phyloP scores from a whole-genome alignment of 2,113 vertebrate genomes.

The Sebastes schlegelii region DNA sequence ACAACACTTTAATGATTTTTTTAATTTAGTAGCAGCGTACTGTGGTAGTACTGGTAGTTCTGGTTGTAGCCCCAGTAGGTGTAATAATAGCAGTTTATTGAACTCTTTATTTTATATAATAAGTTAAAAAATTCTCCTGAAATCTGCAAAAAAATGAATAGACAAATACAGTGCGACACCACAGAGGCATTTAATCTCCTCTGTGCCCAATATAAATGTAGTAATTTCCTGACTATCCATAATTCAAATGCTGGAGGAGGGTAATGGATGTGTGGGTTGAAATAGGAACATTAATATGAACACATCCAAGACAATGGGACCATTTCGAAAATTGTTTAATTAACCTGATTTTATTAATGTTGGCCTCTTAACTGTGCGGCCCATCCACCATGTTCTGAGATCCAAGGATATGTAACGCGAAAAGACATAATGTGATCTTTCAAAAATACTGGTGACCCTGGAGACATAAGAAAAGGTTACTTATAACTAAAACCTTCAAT shows the following conservation, averaged over 20 bases:
- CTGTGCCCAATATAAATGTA: conserved; percentile 48
- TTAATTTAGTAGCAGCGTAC: neutral
- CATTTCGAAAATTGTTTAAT: conserved; percentile 64
- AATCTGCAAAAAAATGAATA: conserved; percentile 6
- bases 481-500: neutral
- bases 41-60: neutral
- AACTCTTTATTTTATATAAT: neutral
- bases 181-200: conserved; percentile 49
- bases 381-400: neutral
- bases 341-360: conserved; percentile 42
- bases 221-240: conserved; percentile 67
- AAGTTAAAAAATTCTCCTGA: neutral
- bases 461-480: neutral
- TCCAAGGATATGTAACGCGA: neutral
- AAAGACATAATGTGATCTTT: neutral
- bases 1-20: no score
- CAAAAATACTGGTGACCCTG: neutral
- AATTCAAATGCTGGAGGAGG: conserved; percentile 54
- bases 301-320: conserved; percentile 29
- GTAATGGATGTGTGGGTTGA: conserved; percentile 64
- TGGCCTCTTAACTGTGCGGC: neutral
- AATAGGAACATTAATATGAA: conserved; percentile 65
- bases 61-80: neutral
- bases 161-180: conserved; percentile 1
- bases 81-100: neutral